phyloP scores from a whole-genome alignment of 2,797 vertebrate species.

The Xenops minutus region DNA sequence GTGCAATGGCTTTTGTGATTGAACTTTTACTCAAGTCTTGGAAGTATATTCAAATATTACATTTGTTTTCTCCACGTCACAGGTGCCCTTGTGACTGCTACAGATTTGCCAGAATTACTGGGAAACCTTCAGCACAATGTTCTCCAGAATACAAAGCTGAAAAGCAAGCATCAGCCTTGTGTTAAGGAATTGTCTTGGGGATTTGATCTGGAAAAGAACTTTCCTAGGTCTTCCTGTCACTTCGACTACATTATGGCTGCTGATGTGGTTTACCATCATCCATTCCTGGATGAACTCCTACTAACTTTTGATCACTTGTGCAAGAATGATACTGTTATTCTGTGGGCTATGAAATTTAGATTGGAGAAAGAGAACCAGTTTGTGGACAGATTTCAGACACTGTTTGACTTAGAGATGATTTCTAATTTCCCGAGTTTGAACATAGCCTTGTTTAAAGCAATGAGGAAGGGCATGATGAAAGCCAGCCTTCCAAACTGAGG shows the following conservation, averaged over 20 bases:
- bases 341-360: constrained; percentile 96
- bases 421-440: constrained; percentile 87
- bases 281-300: constrained; percentile 88
- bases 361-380: constrained; percentile 89
- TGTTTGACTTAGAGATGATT: constrained; percentile 87
- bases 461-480: constrained; percentile 71
- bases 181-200: constrained; percentile 92
- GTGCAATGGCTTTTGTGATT: background rate
- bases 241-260: constrained; percentile 94
- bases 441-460: constrained; percentile 90
- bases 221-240: constrained; percentile 79
- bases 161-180: constrained; percentile 84
- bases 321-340: constrained; percentile 85
- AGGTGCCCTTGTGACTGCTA: constrained; percentile 91
- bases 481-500: background rate
- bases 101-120: constrained; percentile 90
- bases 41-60: background rate
- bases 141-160: constrained; percentile 83
- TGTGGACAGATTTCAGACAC: constrained; percentile 82
- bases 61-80: background rate
- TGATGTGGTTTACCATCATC: constrained; percentile 93
- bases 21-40: background rate
- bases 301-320: constrained; percentile 91
- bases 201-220: constrained; percentile 82
- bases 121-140: constrained; percentile 91